Conservation (phyloP, 2,888 invertebrate species). For the Incurvaria masculella region DNA sequence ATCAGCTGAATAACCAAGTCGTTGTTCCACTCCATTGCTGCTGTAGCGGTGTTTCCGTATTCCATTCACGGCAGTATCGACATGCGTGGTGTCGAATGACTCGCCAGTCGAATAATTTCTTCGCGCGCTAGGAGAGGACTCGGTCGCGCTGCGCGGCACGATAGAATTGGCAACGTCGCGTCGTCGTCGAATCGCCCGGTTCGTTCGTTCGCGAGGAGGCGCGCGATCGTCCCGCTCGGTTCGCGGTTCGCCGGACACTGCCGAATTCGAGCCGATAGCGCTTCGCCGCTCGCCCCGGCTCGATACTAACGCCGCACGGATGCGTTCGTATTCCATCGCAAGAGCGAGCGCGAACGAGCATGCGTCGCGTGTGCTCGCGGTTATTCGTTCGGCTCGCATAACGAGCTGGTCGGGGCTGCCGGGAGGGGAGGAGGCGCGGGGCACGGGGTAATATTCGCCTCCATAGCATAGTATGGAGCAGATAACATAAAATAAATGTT, state of each 20-base stretch:
- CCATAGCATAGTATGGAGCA: too few relatives aligned
- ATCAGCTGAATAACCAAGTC: slow-evolving; percentile 29
- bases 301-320: neutral
- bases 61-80: slow-evolving; percentile 12
- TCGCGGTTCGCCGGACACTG: neutral
- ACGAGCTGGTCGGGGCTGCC: too few relatives aligned
- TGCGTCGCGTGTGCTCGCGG: neutral
- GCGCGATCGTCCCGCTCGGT: neutral
- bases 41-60: too few relatives aligned
- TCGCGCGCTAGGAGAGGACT: too few relatives aligned
- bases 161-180: neutral
- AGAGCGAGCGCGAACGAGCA: neutral
- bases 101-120: slow-evolving; percentile 14
- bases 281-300: neutral
- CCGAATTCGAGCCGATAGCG: neutral
- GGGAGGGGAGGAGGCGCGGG: too few relatives aligned
- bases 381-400: too few relatives aligned
- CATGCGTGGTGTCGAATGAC: slow-evolving; percentile 9
- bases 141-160: too few relatives aligned
- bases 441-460: too few relatives aligned
- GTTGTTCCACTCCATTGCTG: slow-evolving; percentile 35
- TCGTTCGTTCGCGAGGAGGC: neutral
- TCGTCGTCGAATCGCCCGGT: neutral
- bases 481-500: too few relatives aligned
- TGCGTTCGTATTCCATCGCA: neutral